These are phyloP conservation scores for Porites divaricata DNA, from an alignment of 92 coral and sea anemone species.

Conservation along the genomic window DNA sequence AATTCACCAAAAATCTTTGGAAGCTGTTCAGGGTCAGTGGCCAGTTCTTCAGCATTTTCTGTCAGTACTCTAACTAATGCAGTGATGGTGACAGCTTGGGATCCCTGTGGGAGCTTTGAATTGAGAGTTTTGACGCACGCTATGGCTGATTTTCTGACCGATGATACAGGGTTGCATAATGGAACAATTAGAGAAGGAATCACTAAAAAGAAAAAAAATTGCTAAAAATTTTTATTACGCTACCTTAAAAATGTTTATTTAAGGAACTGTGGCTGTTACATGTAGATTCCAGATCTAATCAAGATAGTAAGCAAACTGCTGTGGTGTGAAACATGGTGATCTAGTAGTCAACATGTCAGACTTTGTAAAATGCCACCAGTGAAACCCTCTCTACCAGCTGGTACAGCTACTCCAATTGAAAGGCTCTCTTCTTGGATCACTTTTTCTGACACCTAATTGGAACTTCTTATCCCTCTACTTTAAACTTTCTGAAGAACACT, in stretches of 20 bases:
- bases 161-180: slow-evolving; percentile 77
- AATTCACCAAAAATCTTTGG: slow-evolving; percentile 25
- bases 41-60: slow-evolving; percentile 86
- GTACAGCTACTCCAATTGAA: too few species aligned
- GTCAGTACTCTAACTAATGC: slow-evolving; percentile 61
- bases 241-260: too few species aligned
- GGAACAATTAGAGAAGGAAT: slow-evolving; percentile 85
- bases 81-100: slow-evolving; percentile 59
- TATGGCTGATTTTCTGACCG: slow-evolving; percentile 73
- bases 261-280: too few species aligned
- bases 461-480: not conserved
- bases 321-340: too few species aligned
- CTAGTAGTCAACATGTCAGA: too few species aligned
- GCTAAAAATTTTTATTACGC: not conserved
- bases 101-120: slow-evolving; percentile 13
- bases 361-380: too few species aligned
- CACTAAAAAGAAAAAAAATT: slow-evolving; percentile 37
- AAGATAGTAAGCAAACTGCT: too few species aligned
- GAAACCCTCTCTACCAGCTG: too few species aligned
- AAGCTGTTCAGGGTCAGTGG: slow-evolving; percentile 82
- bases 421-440: too few species aligned
- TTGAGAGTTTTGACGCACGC: slow-evolving; percentile 61
- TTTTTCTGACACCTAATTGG: too few species aligned
- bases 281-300: too few species aligned
- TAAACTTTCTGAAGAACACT: too few species aligned